Base-by-base conservation (phyloP, 1,140 invertebrate species). In the Cheumatopsyche charites region DNA sequence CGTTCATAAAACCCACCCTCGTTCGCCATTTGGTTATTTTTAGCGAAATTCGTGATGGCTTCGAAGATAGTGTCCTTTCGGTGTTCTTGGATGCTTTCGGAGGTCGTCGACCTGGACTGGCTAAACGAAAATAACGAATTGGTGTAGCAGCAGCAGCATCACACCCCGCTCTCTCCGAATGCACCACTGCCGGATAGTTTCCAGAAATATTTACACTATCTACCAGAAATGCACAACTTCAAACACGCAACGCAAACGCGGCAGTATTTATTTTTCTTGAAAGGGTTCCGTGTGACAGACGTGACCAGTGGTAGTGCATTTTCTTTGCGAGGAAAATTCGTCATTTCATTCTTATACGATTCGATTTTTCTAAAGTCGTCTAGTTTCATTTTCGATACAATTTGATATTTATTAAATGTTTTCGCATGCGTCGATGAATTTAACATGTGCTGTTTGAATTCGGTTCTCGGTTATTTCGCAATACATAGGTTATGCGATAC, bases 201-300 rank as follows among this genome's bases (percentile, higher is more conserved):
- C 72, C 72, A 73, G 67, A 73, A 73, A 73, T 73, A 73, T 73
- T 70, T 73, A 73, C 72, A 73, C 62, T 70, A 58, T 49, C 43
- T 26, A 36, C 25, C 71, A 66, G 67, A 55, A 47, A 55, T 42
- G 45, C 43, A 43, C 29, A 65, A 55, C 36, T 58, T 42, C 36
- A 25, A 45, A 66, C 63, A 42, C 63, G 63, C 63, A 47, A 26
- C 43, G 63, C 63, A 41, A 41, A 63, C 55, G 55, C 4, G 1
- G 21, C 29, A 4, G 23, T 58, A 58, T 58, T 58, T 58, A 25
- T 58, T 58, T 58, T 58, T 58, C 55, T 25, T 13, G 55, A 58
- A 58, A 58, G 21, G 55, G 55, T 58, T 58, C 55, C 12, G 21
- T 19, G 55, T 58, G 19, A 26, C 12, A 21, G 23, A 58, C 55